Evolutionary conservation across 1,140 invertebrate genomes (phyloP).

Genomic region (Drosophila rhopaloa): DNA sequence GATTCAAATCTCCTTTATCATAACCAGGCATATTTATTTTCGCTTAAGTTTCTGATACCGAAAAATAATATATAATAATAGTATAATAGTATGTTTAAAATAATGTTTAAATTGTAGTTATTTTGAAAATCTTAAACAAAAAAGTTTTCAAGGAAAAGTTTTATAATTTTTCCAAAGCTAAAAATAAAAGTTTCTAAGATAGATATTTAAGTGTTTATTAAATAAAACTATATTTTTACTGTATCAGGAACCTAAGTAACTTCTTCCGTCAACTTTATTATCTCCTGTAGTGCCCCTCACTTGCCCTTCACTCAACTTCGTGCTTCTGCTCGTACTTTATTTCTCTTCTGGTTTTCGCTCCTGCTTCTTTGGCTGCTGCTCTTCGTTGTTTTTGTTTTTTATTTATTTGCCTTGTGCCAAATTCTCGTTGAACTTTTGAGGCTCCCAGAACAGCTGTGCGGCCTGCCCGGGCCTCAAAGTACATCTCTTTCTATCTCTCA

Average conservation of each 20-base stretch:
- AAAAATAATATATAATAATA: too few species aligned
- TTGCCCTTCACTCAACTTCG: constrained; percentile 47
- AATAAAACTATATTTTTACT: too few species aligned
- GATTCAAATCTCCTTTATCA: not conserved
- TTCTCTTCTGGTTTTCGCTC: constrained; percentile 5
- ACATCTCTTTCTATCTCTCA: constrained; percentile 11
- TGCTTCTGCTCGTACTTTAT: constrained; percentile 1
- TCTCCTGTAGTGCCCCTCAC: constrained; percentile 48
- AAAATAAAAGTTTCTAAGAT: too few species aligned
- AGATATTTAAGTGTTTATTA: too few species aligned
- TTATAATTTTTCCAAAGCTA: too few species aligned
- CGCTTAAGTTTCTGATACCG: too few species aligned
- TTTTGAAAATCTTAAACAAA: too few species aligned
- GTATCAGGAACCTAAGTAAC: too few species aligned
- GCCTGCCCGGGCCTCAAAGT: constrained; percentile 22
- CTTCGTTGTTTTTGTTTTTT: constrained; percentile 18
- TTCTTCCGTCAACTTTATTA: not conserved
- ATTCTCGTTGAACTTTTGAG: constrained; percentile 60
- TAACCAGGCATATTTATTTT: too few species aligned
- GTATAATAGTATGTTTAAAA: too few species aligned
- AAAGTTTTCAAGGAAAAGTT: too few species aligned
- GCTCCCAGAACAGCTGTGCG: constrained; percentile 61
- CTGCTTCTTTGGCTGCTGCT: constrained; percentile 15
- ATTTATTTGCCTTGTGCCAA: constrained; percentile 47
- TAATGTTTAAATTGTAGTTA: too few species aligned